Evolutionary conservation across 2,888 invertebrate genomes (phyloP).

Genomic region (Epinotia demarniana): DNA sequence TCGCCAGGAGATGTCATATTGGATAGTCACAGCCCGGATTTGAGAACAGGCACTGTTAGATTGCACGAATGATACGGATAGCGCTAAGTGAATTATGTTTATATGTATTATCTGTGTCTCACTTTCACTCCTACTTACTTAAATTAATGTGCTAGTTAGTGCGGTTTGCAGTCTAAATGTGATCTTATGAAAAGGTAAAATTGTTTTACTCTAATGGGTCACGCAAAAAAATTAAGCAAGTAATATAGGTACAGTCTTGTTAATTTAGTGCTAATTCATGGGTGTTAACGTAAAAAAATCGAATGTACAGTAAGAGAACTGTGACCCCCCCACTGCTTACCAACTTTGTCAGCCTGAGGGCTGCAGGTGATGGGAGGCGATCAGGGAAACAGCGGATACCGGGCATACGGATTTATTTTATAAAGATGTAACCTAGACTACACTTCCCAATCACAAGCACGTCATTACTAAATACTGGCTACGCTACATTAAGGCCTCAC

Average conservation of each 20-base stretch:
- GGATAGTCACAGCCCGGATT: constrained; percentile 56
- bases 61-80: not conserved
- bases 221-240: not conserved
- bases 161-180: not conserved
- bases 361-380: no score
- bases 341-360: no score
- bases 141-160: not conserved
- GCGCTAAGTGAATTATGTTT: constrained; percentile 20
- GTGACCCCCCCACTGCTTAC: no score
- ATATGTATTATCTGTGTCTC: constrained; percentile 9
- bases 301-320: no score
- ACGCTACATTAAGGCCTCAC: no score
- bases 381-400: no score
- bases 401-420: no score
- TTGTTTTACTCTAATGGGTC: not conserved
- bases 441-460: no score
- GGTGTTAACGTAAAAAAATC: no score
- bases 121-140: constrained; percentile 14
- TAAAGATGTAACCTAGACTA: no score
- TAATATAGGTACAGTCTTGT: not conserved
- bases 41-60: constrained; percentile 25
- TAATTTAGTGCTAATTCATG: no score
- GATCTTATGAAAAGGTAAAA: not conserved
- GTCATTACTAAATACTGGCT: no score
- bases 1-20: constrained; percentile 50